These are phyloP conservation scores for Lanistes nyassanus DNA, from an alignment of 1,140 invertebrate species.

Conservation along the genomic window DNA sequence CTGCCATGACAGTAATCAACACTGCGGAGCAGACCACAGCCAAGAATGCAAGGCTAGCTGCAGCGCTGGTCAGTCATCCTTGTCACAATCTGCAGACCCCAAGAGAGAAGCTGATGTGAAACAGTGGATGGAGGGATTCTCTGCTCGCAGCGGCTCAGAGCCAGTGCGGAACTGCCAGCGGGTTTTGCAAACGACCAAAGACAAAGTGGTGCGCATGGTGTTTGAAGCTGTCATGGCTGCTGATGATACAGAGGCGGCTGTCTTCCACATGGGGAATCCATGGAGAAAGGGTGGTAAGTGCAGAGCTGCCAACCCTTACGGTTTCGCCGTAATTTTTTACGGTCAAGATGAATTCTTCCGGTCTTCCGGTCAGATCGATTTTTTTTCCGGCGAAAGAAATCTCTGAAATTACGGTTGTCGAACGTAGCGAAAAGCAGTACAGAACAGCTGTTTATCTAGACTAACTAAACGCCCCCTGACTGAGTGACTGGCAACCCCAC, in stretches of 20 bases:
- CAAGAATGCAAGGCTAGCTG: neutral
- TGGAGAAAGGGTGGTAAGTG: slow-evolving; percentile 77
- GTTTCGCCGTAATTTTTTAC: too few species aligned
- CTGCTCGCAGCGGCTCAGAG: slow-evolving; percentile 76
- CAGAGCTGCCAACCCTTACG: too few species aligned
- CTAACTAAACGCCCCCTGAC: too few species aligned
- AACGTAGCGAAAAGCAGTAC: neutral
- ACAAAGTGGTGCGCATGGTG: slow-evolving; percentile 75
- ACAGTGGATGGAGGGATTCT: slow-evolving; percentile 72
- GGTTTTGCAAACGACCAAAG: slow-evolving; percentile 76
- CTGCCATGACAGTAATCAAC: neutral
- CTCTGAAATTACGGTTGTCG: too few species aligned
- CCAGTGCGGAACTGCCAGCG: slow-evolving; percentile 87
- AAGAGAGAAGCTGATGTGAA: slow-evolving; percentile 1
- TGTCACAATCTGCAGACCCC: slow-evolving; percentile 42
- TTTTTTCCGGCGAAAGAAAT: too few species aligned
- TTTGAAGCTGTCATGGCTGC: slow-evolving; percentile 70
- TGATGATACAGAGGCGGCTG: slow-evolving; percentile 62
- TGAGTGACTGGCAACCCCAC: too few species aligned
- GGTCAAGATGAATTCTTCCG: too few species aligned
- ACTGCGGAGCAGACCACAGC: neutral
- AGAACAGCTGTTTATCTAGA: neutral
- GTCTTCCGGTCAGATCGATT: too few species aligned
- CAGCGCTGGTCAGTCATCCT: slow-evolving; percentile 28
- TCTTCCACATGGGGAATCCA: slow-evolving; percentile 41